Base-by-base conservation (phyloP, 1,140 invertebrate species). In the Vollenhovia emeryi region DNA sequence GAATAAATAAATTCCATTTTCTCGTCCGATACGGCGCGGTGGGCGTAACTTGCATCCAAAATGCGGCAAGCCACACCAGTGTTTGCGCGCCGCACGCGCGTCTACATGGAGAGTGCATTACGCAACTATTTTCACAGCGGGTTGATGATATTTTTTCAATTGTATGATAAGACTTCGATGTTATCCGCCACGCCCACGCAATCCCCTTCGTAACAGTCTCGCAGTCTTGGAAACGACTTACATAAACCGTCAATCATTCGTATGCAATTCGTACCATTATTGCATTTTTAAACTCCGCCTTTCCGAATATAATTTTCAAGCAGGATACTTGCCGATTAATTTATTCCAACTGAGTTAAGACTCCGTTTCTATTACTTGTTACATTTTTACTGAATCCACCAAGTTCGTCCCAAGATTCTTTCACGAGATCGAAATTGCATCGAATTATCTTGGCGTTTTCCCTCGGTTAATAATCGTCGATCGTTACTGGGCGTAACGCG, bases 121-220 rank as follows among this genome's bases (percentile, higher is more conserved):
- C 85, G 69, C 76, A 88, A 89, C 79, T 86, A 75, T 86, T 87
- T 89, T 78, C 79, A 75, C 69, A 84, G 59, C 40, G 40, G 73
- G 59, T 79, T 75, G 79, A 83, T 86, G 71, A 75, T 89, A 85
- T 89, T 89, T 89, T 86, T 69, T 79, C 87, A 89, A 85, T 89
- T 84, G 80, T 33, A 69, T 59, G 84, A 87, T 89, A 89, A 82
- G 78, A 55, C 74, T 45, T 74, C 21, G 78, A 74, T 84, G 52
- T 87, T 71, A 36, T 52, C 15, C 62, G 79, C 50, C 80, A 80
- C 79, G 74, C 86, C 78, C 50, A 82, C 78, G 13, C 33, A 40
- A 52, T 48, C 52, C 9, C 9, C 30, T 66, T 79, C 43, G 30
- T 50, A 66, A 24, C 45, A 66, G 43, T 15, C 48, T 40, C 57